Base-by-base conservation (phyloP, 2,113 vertebrate species). In the Lipophrys pholis region DNA sequence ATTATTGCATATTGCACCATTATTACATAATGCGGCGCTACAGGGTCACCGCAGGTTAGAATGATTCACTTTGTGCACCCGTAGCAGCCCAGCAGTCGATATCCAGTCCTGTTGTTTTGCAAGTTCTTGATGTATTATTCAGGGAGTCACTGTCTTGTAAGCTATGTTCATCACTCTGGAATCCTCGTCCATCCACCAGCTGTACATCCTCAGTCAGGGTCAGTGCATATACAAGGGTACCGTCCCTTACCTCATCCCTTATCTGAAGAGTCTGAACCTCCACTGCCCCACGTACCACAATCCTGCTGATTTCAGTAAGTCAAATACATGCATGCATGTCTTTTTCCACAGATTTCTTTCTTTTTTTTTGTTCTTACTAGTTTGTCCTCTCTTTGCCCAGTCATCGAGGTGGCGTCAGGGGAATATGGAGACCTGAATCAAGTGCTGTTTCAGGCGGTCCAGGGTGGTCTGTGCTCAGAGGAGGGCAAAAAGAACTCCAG, bases 281-380 rank as follows among this genome's bases (percentile, higher is more conserved):
- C 96, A 99, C 85, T 99, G 97, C 63, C 98, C 98, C 8, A 99
- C 97, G 0, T 99, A 99, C 88, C 98, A 99, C 93, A 99, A 99
- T 78, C 98, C 98, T 0, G 98, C 98, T 3, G 97, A 99, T 90
- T 99, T 99, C 92, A 99, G 98, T 99, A 90, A 96, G 97, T 98
- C 21, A 30, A 12, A 7, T 5, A 65, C 35, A 9, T 49, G 14
- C 48, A 45, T 54, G 14, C 11, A 10, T 6, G 15, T 15, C 3
- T 58, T 17, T 53, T 35, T 8, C 16, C 21, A 30, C 21, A 30
- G 21, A 2, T 30, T 1, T 41, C 64, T 74, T 15, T 59, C 16
- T 42, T n/a, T 71, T 41, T 21, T 8, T 70, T 53, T 70, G 40
- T 40, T 60, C 43, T 74, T 52, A 82, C 56, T 48, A 58, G 49